Conservation (phyloP, 2,888 invertebrate species). For the Cremastinae sp. region DNA sequence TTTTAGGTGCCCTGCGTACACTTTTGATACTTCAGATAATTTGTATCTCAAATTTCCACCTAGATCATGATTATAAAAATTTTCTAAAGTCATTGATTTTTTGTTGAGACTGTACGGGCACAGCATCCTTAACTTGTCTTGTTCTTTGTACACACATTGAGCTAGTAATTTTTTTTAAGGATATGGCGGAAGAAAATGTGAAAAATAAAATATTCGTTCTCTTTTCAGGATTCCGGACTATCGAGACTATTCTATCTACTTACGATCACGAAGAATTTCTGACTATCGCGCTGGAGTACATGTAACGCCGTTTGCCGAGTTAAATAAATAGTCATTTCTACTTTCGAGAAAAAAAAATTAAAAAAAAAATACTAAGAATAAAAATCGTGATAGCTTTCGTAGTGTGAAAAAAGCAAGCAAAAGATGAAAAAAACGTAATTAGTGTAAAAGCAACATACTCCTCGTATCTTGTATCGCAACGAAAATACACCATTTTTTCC, state of each 20-base stretch:
- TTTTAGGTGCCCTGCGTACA: too few relatives aligned
- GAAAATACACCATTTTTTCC: constrained; percentile 70
- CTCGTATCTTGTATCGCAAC: constrained; percentile 74
- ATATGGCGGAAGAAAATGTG: neutral
- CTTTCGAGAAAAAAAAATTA: constrained; percentile 67
- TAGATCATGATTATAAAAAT: too few relatives aligned
- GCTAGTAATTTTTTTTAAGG: neutral
- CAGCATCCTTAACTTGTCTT: too few relatives aligned
- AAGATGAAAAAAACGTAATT: constrained; percentile 70
- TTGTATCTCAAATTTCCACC: too few relatives aligned
- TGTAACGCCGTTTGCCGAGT: constrained; percentile 69
- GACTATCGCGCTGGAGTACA: constrained; percentile 73
- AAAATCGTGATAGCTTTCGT: constrained; percentile 75
- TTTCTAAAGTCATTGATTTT: too few relatives aligned
- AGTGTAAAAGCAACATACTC: constrained; percentile 71
- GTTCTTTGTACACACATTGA: too few relatives aligned
- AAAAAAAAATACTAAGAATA: constrained; percentile 60
- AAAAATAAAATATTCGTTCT: constrained; percentile 47
- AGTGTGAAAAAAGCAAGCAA: constrained; percentile 70
- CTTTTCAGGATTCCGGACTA: constrained; percentile 69
- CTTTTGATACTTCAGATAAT: too few relatives aligned
- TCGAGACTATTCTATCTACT: constrained; percentile 73
- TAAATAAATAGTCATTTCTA: constrained; percentile 71
- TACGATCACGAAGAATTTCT: constrained; percentile 74
- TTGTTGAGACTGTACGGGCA: too few relatives aligned